Conservation (phyloP, 2,113 vertebrate genomes). For the Saccopteryx leptura region DNA sequence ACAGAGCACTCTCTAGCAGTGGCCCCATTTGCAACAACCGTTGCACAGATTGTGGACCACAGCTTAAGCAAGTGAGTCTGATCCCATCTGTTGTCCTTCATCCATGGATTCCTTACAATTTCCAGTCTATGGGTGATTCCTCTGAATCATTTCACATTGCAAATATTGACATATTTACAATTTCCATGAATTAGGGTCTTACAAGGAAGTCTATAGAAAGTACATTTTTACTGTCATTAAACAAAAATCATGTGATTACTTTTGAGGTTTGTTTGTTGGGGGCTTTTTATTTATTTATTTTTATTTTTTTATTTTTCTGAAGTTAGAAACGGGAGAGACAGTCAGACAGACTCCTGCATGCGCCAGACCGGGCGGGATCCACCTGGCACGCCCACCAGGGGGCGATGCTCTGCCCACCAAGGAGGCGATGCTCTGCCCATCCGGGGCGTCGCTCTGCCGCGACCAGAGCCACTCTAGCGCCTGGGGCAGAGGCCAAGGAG, state of each 20-base stretch:
- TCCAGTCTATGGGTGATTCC: background rate
- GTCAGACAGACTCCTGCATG: no score
- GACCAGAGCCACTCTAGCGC: no score
- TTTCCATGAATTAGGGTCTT: background rate
- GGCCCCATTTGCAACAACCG: background rate
- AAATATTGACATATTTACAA: background rate
- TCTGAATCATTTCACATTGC: background rate
- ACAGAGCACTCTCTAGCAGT: background rate
- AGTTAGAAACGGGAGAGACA: no score
- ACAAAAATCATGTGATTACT: background rate
- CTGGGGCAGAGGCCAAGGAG: no score
- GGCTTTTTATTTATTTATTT: no score
- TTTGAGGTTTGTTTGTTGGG: conserved; percentile 16
- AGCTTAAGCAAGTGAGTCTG: background rate
- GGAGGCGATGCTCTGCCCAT: no score
- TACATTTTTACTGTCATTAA: background rate
- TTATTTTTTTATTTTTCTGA: no score
- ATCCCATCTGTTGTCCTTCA: background rate
- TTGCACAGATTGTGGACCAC: background rate
- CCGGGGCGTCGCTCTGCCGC: no score
- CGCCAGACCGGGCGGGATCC: no score
- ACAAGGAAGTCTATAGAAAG: background rate
- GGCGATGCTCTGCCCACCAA: no score
- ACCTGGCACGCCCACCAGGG: no score
- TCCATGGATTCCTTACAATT: background rate